Evolutionary conservation across 64 coral and sea anemone species (phyloP).

Genomic region (Orbicella faveolata): DNA sequence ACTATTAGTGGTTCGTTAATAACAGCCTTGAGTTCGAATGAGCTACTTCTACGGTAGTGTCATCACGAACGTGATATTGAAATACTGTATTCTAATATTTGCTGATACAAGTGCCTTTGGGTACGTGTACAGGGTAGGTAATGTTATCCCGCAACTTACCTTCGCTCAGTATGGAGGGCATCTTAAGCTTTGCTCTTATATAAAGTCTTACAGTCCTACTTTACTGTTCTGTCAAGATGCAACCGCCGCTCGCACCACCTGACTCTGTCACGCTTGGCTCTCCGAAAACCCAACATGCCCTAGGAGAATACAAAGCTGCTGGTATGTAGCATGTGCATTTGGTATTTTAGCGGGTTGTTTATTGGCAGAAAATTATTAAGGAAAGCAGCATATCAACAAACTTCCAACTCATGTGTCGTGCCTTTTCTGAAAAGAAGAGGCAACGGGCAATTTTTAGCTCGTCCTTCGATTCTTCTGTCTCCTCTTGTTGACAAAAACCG

Average conservation of each 20-base stretch:
- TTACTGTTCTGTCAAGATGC: not conserved
- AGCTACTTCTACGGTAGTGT: too few species aligned
- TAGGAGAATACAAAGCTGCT: not conserved
- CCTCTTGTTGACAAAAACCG: too few species aligned
- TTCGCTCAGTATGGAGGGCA: slow-evolving; percentile 58
- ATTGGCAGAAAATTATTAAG: not conserved
- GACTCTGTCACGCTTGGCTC: not conserved
- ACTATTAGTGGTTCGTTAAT: too few species aligned
- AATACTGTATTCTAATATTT: too few species aligned
- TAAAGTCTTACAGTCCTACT: not conserved
- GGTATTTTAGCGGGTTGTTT: slow-evolving; percentile 13
- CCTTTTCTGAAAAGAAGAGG: too few species aligned
- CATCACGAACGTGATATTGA: too few species aligned
- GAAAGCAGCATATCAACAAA: too few species aligned
- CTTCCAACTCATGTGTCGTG: too few species aligned
- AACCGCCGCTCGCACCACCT: not conserved
- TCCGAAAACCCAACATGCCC: slow-evolving; percentile 12
- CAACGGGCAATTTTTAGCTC: too few species aligned
- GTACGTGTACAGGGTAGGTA: not conserved
- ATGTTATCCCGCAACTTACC: slow-evolving; percentile 5
- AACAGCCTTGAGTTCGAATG: too few species aligned
- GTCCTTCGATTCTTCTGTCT: too few species aligned
- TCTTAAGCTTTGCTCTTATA: not conserved
- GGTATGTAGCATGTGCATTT: slow-evolving; percentile 23
- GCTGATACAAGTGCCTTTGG: not conserved